Evolutionary conservation across 2,797 vertebrate species (phyloP).

Genomic region (Salmo trutta): DNA sequence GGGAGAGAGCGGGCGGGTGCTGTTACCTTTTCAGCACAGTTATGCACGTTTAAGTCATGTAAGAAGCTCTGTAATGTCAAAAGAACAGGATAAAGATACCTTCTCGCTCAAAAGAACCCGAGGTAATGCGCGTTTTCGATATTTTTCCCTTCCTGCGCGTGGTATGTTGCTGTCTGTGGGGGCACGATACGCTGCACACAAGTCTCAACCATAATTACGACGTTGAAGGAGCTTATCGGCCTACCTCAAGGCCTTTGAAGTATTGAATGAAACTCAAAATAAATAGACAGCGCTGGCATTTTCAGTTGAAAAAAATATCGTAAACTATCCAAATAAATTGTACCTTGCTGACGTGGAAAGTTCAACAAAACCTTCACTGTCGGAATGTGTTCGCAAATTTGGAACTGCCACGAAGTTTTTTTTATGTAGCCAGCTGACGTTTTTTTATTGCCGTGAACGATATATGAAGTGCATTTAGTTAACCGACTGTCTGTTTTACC

Average conservation of each 20-base stretch:
- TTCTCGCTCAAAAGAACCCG: conserved; percentile 78
- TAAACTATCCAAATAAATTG: not conserved
- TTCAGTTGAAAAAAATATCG: not conserved
- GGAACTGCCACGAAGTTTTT: conserved; percentile 28
- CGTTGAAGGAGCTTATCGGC: conserved; percentile 38
- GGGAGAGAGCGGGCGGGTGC: conserved; percentile 27
- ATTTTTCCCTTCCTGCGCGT: conserved; percentile 29
- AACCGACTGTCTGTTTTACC: not conserved
- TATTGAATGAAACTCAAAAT: conserved; percentile 39
- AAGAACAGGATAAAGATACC: conserved; percentile 81
- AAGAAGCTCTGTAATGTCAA: conserved; percentile 78
- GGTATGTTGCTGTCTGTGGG: conserved; percentile 23
- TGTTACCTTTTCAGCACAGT: conserved; percentile 23
- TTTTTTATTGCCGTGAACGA: conserved; percentile 7
- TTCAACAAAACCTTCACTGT: conserved; percentile 4
- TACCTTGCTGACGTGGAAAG: not conserved
- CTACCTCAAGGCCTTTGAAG: conserved; percentile 52
- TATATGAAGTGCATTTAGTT: not conserved
- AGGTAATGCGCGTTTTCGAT: conserved; percentile 61
- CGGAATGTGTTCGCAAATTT: conserved; percentile 10
- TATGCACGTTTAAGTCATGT: conserved; percentile 65
- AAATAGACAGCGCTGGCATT: conserved; percentile 13
- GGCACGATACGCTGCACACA: conserved; percentile 34
- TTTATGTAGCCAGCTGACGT: conserved; percentile 3
- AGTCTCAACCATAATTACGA: conserved; percentile 41